phyloP scores from a whole-genome alignment of 1,140 invertebrate genomes.

The Papilio polytes region DNA sequence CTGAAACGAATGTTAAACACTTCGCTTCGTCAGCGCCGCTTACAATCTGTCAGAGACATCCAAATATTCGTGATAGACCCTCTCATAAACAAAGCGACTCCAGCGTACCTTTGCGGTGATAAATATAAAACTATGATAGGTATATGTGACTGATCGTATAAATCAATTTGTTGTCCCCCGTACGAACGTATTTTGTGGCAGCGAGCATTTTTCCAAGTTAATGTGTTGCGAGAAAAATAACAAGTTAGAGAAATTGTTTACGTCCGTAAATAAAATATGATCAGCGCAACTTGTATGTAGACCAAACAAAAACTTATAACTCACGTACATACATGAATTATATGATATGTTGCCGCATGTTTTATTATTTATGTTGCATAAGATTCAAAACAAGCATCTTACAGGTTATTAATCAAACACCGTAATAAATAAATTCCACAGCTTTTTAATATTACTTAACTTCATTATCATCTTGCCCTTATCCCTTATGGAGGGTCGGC shows the following conservation, averaged over 20 bases:
- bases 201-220: constrained; percentile 51
- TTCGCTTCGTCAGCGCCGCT: too few species aligned
- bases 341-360: background rate
- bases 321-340: constrained; percentile 15
- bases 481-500: too few species aligned
- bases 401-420: background rate
- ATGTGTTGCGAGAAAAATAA: constrained; percentile 53
- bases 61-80: background rate
- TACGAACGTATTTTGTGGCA: constrained; percentile 51
- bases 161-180: constrained; percentile 40
- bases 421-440: background rate
- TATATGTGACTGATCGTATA: constrained; percentile 20
- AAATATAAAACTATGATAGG: constrained; percentile 33
- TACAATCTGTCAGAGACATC: too few species aligned
- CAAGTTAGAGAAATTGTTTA: constrained; percentile 48
- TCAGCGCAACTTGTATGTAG: constrained; percentile 26
- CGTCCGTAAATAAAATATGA: constrained; percentile 41
- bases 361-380: background rate
- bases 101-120: constrained; percentile 11
- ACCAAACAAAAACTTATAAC: constrained; percentile 27
- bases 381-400: background rate
- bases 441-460: background rate
- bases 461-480: too few species aligned
- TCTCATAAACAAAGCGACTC: background rate
- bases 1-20: background rate